Evolutionary conservation across 1,140 invertebrate species (phyloP), one percentile per base, ranked within the genome.

Genomic region (Caenorhabditis brenneri): DNA sequence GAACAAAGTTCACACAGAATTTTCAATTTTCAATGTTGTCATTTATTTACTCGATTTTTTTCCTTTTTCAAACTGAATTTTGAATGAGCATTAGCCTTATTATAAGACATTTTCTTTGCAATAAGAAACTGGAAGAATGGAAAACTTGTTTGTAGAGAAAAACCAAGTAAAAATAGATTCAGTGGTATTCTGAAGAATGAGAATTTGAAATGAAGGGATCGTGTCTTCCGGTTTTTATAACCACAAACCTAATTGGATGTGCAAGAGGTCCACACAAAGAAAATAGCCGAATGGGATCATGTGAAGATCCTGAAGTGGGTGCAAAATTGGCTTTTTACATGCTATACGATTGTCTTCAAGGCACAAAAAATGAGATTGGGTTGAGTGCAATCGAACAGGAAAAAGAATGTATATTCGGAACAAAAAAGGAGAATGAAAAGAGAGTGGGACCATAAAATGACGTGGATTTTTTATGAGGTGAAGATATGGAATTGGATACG

Each of bases 161-260:
- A 58, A 51, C 3, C 6, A 51, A 51, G 49, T 22, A 10, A 46
- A 42, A 42, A 74, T 46, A 74, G 65, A 74, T 3, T 16, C 7
- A 19, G 58, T 51, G 19, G 6, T 51, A 12, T n/a, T 19, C 6
- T 10, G 16, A 51, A 51, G 22, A 65, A 42, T 6, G 10, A 39
- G 65, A 74, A 74, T 74, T 42, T 46, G 6, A 15, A 74, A 74
- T 74, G 65, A 74, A 36, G 1, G 58, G 58, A 65, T 65, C 31
- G 58, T 27, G 36, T 74, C 65, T 74, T 74, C n/a, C 65, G 36
- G 65, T 74, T 74, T 42, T 74, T 39, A 42, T 74, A 74, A 42
- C 36, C 36, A 74, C 36, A 5, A 55, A 42, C 65, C 65, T 74
- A 74, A 74, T 74, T 74, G 65, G 65, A 74, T 74, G 65, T 42